Evolutionary conservation across 2,797 vertebrate genomes (phyloP).

Genomic region (Hydrolagus colliei): DNA sequence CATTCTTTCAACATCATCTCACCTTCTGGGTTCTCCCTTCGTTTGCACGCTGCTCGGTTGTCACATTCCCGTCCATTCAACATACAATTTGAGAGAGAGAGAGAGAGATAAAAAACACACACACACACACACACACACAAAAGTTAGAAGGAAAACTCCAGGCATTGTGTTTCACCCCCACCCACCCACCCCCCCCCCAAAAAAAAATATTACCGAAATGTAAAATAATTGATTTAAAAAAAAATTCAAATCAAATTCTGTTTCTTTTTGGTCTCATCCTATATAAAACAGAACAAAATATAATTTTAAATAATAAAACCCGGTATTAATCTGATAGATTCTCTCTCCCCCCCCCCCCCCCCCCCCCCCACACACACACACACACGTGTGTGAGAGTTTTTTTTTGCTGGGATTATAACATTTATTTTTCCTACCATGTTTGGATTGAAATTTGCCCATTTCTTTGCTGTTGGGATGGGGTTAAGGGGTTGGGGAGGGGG

Average conservation of each 20-base stretch:
- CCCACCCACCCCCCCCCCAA: no score
- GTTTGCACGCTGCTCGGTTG: constrained; percentile 59
- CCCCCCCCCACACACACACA: no score
- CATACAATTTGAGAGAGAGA: no score
- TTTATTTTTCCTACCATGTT: constrained; percentile 58
- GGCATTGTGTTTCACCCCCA: no score
- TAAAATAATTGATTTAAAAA: constrained; percentile 33
- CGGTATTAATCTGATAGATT: no score
- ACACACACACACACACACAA: no score
- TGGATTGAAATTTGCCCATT: constrained; percentile 72
- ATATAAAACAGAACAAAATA: neutral
- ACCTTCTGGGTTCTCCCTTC: constrained; percentile 77
- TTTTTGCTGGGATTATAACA: neutral
- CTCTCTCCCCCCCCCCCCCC: no score
- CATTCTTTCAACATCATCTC: no score
- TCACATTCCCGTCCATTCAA: constrained; percentile 38
- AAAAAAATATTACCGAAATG: constrained; percentile 36
- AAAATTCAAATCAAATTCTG: neutral
- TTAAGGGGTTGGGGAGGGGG: no score
- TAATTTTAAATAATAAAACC: neutral
- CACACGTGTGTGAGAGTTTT: constrained; percentile 11
- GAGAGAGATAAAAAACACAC: no score
- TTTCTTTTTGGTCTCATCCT: neutral
- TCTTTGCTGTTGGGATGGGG: no score
- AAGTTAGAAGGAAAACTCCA: no score